Evolutionary conservation across 1,140 invertebrate genomes (phyloP).

Genomic region (Monomorium pharaonis): DNA sequence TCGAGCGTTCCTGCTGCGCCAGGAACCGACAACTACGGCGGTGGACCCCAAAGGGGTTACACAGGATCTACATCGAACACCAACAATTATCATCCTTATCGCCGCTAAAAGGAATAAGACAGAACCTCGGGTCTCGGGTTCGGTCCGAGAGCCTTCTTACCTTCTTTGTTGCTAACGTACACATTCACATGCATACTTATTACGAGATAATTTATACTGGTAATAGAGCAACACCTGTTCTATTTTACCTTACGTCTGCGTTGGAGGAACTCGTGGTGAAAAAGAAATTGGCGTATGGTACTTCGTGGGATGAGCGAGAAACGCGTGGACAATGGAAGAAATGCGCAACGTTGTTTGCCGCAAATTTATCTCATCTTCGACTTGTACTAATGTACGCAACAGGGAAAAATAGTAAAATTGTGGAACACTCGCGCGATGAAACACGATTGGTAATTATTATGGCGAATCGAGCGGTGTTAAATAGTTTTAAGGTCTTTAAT

Average conservation of each 20-base stretch:
- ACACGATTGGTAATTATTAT: not conserved
- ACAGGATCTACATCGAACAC: conserved; percentile 70
- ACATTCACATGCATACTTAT: conserved; percentile 20
- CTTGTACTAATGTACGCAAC: not conserved
- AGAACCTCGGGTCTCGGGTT: conserved; percentile 11
- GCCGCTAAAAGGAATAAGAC: conserved; percentile 75
- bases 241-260: not conserved
- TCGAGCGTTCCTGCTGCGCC: conserved; percentile 73
- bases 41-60: conserved; percentile 77
- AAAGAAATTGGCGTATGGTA: not conserved
- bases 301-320: not conserved
- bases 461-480: not conserved
- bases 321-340: not conserved
- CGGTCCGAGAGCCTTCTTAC: not conserved
- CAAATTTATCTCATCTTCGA: not conserved
- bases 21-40: conserved; percentile 74
- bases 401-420: not conserved
- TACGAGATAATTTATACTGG: conserved; percentile 17
- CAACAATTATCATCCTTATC: conserved; percentile 83
- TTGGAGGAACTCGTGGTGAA: not conserved
- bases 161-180: conserved; percentile 38
- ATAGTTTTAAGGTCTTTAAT: not conserved
- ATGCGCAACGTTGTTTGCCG: not conserved
- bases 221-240: not conserved
- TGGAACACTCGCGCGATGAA: not conserved